Percentiles rank a stretch among this genome's conserved stretches.
These are phyloP conservation scores for Salarias fasciatus DNA, from an alignment of 2,797 vertebrate genomes.

Conservation along the genomic window DNA sequence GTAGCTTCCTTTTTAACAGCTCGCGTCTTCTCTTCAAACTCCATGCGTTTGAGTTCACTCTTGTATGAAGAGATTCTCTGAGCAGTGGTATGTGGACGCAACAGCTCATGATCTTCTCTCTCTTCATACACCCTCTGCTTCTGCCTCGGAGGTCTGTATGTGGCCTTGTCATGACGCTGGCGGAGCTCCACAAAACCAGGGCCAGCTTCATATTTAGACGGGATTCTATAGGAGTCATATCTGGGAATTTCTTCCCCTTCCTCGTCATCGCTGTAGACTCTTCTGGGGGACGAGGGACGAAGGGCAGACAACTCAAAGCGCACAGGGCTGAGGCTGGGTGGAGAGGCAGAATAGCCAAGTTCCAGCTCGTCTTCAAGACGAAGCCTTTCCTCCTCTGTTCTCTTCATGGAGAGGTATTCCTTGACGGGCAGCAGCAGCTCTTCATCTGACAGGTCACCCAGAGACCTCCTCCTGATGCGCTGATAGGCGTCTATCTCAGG, in stretches of 20 bases:
- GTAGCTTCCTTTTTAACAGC: constrained; percentile 84
- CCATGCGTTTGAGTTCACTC: constrained; percentile 90
- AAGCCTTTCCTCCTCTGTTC: constrained; percentile 94
- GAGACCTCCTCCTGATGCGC: constrained; percentile 90
- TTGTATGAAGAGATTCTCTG: constrained; percentile 90
- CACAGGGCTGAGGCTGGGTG: constrained; percentile 93
- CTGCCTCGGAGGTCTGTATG: constrained; percentile 87
- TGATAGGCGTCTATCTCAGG: constrained; percentile 90
- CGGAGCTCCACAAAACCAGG: constrained; percentile 91
- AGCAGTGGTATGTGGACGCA: constrained; percentile 86
- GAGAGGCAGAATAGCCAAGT: constrained; percentile 94
- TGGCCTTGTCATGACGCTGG: constrained; percentile 90
- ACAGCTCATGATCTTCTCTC: constrained; percentile 92
- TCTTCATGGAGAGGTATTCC: constrained; percentile 97
- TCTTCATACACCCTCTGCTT: constrained; percentile 92
- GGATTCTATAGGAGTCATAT: constrained; percentile 92
- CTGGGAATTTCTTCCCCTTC: constrained; percentile 81
- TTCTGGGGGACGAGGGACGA: constrained; percentile 86
- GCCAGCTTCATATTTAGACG: constrained; percentile 90
- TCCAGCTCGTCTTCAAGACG: constrained; percentile 95
- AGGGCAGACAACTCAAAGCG: constrained; percentile 93
- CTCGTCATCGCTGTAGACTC: constrained; percentile 82
- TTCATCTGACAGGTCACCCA: constrained; percentile 96
- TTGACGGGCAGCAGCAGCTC: constrained; percentile 93
- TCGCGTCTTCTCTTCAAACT: constrained; percentile 90